Base-by-base conservation (phyloP, 2,113 vertebrate genomes). In the Pycnonotus jocosus region DNA sequence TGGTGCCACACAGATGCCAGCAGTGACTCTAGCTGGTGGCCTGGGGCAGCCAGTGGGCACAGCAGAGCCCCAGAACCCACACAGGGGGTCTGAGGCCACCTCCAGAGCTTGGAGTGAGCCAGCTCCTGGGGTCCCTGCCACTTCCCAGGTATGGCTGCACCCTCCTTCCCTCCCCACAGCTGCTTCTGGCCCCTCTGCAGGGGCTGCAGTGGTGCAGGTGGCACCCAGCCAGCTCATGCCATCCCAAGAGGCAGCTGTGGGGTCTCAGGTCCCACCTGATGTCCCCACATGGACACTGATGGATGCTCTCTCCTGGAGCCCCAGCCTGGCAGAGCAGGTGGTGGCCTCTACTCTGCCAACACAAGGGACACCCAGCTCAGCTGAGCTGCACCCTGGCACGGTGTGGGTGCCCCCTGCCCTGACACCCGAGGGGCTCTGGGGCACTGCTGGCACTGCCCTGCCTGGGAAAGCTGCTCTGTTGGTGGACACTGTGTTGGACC, bases 401-500 rank as follows among this genome's bases (percentile, higher is more conserved):
- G 10, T 0, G 30, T 12, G 58, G 62, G 15, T 35, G 14, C 12
- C 42, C 30, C 56, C 74, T 31, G 31, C 73, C 38, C 45, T 21
- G 45, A 25, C 47, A 2, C 13, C 81, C 0, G 10, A 19, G 72
- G 15, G 15, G 56, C 30, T 28, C 66, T 57, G 90, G 87, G 58
- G 11, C 27, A 6, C 30, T 21, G 19, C 37, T 42, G 47, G 9
- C 20, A 25, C 15, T 5, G 14, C 28, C 37, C 47, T 10, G 20
- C 44, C 4, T 1, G 15, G 51, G 3, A 3, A 27, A 62, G 71
- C 42, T 56, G 64, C 71, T 44, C 48, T 24, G 2, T 4, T 22
- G 30, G 12, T 4, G 48, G 57, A 14, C 0, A 3, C 53, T 0
- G 1, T 0, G 4, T 7, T 11, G 20, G 64, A 14, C 22, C n/a